Conservation (phyloP, 2,113 vertebrate genomes). For the Zingel zingel region DNA sequence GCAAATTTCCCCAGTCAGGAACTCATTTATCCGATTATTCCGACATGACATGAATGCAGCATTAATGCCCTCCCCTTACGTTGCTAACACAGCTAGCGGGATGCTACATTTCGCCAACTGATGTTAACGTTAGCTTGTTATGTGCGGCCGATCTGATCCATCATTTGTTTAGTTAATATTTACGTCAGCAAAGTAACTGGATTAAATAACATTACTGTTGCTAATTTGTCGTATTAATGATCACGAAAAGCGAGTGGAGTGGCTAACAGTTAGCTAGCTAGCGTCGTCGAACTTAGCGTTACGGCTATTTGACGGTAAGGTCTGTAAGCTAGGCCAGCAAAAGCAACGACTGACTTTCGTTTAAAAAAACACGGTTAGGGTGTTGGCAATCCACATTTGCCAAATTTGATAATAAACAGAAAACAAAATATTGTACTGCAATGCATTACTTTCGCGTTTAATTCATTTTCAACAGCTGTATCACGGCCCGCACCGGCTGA, state of each 20-base stretch:
- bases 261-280: conserved; percentile 26
- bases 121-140: background rate
- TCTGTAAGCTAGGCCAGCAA: conserved; percentile 66
- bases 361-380: conserved; percentile 16
- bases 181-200: background rate
- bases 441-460: background rate
- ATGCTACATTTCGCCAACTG: conserved; percentile 9
- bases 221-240: conserved; percentile 26
- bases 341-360: conserved; percentile 32
- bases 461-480: conserved; percentile 44
- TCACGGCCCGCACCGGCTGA: conserved; percentile 61
- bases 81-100: conserved; percentile 57
- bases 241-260: conserved; percentile 2
- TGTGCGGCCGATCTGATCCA: background rate
- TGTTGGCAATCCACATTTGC: background rate
- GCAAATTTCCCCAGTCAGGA: too few relatives aligned
- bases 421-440: fast-evolving
- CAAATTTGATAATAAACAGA: background rate
- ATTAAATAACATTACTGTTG: background rate
- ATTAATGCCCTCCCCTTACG: conserved; percentile 64
- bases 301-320: conserved; percentile 40
- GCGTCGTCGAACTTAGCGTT: conserved; percentile 27
- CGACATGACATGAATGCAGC: too few relatives aligned
- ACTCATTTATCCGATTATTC: too few relatives aligned
- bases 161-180: background rate